A percentile compares a stretch with the other conserved stretches of the same genome.
These are phyloP conservation scores for Perizoma affinitatum DNA, from an alignment of 2,888 invertebrate species.

Conservation along the genomic window DNA sequence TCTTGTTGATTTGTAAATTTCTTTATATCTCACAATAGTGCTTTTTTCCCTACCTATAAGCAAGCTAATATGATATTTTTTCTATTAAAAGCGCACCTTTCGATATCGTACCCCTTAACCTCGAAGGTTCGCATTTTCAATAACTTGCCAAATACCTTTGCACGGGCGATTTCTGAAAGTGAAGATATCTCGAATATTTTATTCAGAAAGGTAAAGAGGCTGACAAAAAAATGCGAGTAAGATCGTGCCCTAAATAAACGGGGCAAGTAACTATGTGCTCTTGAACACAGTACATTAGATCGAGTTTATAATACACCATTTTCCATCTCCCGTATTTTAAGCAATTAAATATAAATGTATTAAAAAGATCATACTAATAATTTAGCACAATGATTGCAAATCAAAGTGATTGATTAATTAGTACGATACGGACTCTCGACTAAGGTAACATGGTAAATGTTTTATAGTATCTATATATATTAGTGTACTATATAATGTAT, in stretches of 20 bases:
- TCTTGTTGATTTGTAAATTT: too few relatives aligned
- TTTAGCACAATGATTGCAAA: too few relatives aligned
- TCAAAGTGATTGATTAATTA: too few relatives aligned
- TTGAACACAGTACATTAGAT: conserved; percentile 24
- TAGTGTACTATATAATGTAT: too few relatives aligned
- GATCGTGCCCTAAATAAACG: conserved; percentile 77
- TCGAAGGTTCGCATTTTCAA: conserved; percentile 52
- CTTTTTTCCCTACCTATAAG: conserved; percentile 10
- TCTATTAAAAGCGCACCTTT: conserved; percentile 30
- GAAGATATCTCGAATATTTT: conserved; percentile 80
- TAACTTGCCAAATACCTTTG: conserved; percentile 60
- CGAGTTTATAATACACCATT: too few relatives aligned
- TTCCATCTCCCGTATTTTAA: too few relatives aligned
- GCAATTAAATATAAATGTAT: too few relatives aligned
- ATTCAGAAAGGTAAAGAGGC: conserved; percentile 76
- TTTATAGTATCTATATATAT: too few relatives aligned
- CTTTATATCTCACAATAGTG: neutral
- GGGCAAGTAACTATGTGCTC: conserved; percentile 48
- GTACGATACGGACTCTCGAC: too few relatives aligned
- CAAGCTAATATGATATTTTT: conserved; percentile 15
- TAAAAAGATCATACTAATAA: too few relatives aligned
- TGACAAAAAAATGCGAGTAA: conserved; percentile 79
- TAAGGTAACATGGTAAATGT: too few relatives aligned
- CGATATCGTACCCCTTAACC: conserved; percentile 44
- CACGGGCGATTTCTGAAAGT: conserved; percentile 57